Evolutionary conservation across 2,888 invertebrate species (phyloP), one percentile per base, ranked within the genome.

Genomic region (Cantharis flavilabris): DNA sequence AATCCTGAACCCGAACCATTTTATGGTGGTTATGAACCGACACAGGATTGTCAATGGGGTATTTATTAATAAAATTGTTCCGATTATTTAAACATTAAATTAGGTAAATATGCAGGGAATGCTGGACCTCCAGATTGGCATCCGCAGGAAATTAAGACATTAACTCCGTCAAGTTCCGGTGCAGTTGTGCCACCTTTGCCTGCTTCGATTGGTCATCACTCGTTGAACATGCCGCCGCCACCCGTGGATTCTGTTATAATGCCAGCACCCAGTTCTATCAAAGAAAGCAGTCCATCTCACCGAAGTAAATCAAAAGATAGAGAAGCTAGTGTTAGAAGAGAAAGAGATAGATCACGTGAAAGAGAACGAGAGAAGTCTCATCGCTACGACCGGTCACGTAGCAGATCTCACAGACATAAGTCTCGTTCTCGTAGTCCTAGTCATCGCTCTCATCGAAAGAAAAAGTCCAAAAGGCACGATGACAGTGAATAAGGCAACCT

Each of bases 1-100:
- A 89, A 90, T 83, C 90, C 90, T 5, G 91, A 91, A 83, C 88
- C 90, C 1, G 91, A 91, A 83, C 90, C 90, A 0, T 91, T 90
- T 82, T 91, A 90, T 84, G 88, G 88, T 75, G 92, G 93, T 16
- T 94, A 93, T 82, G 94, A 94, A 85, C 94, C 94, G 0, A 93
- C 94, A 0, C 94, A 94, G 84, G 94, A 94, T 84, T 92, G 91
- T 70, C 94, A 94, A 83, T 94, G 94, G 94, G 90, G 91, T 84
- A 91, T 90, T 81, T 87, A 87, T 67, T 16, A 49, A n/a, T 16
- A 20, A 23, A 72, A 16, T 77, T 14, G 18, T 64, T 69, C 69
- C 0, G 62, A 71, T 71, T 30, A 23, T 67, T 13, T 16, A 23
- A 28, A 28, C n/a, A 70, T 16, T 18, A 69, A 33, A 69, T n/a